phyloP scores from a whole-genome alignment of 2,797 vertebrate genomes.

The Carapus acus region DNA sequence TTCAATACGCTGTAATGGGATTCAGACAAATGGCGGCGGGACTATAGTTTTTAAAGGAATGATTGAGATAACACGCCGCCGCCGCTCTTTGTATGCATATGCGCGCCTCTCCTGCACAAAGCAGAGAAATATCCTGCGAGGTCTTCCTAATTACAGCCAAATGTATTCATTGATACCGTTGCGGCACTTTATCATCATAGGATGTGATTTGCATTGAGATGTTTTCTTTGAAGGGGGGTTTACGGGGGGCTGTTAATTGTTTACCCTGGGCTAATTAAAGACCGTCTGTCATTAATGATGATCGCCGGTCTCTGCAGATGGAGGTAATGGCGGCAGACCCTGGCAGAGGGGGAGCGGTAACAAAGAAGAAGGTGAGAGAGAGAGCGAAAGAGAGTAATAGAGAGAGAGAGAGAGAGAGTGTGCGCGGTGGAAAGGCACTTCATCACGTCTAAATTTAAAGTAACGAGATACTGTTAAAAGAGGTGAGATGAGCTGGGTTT shows the following conservation, averaged over 20 bases:
- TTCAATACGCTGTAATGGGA: conserved; percentile 60
- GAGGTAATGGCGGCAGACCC: conserved; percentile 43
- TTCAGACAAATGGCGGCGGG: conserved; percentile 46
- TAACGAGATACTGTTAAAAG: not conserved
- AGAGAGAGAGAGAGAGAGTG: not conserved
- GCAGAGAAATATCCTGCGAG: conserved; percentile 35
- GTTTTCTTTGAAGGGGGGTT: no score
- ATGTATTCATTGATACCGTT: conserved; percentile 67
- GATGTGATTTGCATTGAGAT: conserved; percentile 71
- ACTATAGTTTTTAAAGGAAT: conserved; percentile 47
- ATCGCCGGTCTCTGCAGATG: conserved; percentile 58
- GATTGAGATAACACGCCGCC: conserved; percentile 24
- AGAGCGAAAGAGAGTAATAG: conserved; percentile 2
- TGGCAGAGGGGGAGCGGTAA: conserved; percentile 23
- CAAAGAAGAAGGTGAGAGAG: conserved; percentile 14
- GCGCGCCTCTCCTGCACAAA: conserved; percentile 10
- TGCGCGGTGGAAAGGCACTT: not conserved
- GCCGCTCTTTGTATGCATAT: conserved; percentile 2
- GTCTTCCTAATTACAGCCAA: conserved; percentile 66
- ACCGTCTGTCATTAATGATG: conserved; percentile 61
- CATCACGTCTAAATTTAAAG: no score
- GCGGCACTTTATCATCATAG: conserved; percentile 60
- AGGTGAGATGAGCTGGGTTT: not conserved
- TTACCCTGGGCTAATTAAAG: conserved; percentile 73
- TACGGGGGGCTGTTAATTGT: conserved; percentile 74